Evolutionary conservation across 2,797 vertebrate genomes (phyloP).

Genomic region (Alauda arvensis): DNA sequence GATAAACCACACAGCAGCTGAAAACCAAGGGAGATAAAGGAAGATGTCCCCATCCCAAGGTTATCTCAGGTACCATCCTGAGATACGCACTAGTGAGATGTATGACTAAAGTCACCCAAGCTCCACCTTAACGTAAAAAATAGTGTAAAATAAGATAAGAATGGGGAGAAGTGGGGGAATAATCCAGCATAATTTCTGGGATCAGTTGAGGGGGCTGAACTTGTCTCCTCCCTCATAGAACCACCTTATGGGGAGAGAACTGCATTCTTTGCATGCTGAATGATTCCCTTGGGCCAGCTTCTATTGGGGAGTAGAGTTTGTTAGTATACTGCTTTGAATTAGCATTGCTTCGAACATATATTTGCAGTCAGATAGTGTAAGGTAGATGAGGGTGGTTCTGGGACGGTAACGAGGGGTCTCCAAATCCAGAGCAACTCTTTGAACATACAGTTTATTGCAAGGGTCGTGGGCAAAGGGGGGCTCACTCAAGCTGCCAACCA

Average conservation of each 20-base stretch:
- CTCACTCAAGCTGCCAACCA: no score
- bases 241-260: not conserved
- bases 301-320: not conserved
- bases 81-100: not conserved
- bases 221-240: not conserved
- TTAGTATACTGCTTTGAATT: not conserved
- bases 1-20: not conserved
- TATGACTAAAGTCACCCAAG: not conserved
- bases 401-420: no score
- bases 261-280: not conserved
- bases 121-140: not conserved
- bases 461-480: no score
- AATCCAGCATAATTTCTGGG: not conserved
- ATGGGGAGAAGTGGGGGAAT: not conserved
- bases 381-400: no score
- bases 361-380: not conserved
- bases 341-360: not conserved
- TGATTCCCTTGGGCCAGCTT: fast-evolving
- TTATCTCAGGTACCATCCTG: not conserved
- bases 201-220: not conserved
- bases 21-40: not conserved
- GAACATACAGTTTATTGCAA: no score
- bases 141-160: not conserved
- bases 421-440: no score
- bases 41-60: not conserved